Base-by-base conservation (phyloP, 2,797 vertebrate species). In the Anniella stebbinsi region DNA sequence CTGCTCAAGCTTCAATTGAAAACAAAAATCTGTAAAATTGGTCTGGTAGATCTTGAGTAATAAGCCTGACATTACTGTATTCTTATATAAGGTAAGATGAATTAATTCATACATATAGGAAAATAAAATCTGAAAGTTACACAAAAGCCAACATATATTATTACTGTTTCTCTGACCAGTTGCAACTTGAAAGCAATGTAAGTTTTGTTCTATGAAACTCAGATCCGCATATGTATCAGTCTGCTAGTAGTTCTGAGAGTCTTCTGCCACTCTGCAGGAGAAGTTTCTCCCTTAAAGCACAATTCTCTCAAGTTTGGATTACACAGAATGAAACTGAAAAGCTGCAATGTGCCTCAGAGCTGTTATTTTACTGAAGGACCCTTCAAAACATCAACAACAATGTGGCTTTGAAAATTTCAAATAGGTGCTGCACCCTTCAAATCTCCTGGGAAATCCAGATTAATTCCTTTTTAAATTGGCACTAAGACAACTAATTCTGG, bases 401-500 rank as follows among this genome's bases (percentile, higher is more conserved):
- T 33, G 4, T 78, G 84, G 66, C 76, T 8, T 77, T 88, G 94
- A 89, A 89, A 89, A 12, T 15, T 91, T 93, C n/a, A 91, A 90
- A 88, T 1, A 69, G 69, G 70, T 72, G 91, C 21, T 8, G 72
- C 72, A 91, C 36, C 75, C 88, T 92, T 90, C 90, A 92, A 85
- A 92, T 80, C 84, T 91, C 38, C 0, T 72, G 90, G 76, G 73
- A 94, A 90, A 95, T 92, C 87, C 84, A 81, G 85, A 93, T 86
- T 51, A 93, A 93, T 91, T 41, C 63, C 69, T 94, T 93, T 86
- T 91, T 75, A 91, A 91, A 86, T 84, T 66, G 21, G 63, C 76
- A 84, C 25, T 7, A 87, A 70, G 66, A 85, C n/a, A 76, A 84
- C 72, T 88, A 54, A 76, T 66, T 69, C 12, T 28, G 94, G 87